These are phyloP conservation scores for Liolophura sinensis DNA, from an alignment of 1,140 invertebrate species.

Conservation along the genomic window DNA sequence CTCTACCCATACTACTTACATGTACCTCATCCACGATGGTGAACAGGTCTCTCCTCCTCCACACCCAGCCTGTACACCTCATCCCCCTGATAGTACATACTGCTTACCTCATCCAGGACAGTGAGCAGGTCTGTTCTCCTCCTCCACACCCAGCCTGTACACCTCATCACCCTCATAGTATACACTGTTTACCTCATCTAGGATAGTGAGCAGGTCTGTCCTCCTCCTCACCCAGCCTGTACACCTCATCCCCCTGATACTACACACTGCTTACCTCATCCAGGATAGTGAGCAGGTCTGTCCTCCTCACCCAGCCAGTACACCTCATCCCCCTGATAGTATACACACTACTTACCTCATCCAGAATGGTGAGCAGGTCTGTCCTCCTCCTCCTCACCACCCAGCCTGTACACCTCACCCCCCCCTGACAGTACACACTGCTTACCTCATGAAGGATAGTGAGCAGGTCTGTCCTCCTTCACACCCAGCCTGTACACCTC, in stretches of 20 bases:
- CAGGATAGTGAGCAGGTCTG: neutral
- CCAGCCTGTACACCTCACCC: neutral
- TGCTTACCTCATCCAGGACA: neutral
- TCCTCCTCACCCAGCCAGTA: neutral
- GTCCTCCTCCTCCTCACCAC: neutral
- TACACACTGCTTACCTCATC: neutral
- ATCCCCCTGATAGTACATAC: neutral
- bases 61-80: neutral
- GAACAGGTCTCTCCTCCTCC: neutral
- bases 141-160: too few relatives aligned
- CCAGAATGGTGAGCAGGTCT: too few relatives aligned
- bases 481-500: too few relatives aligned
- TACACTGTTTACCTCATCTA: too few relatives aligned
- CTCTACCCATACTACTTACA: too few relatives aligned
- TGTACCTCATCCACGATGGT: too few relatives aligned
- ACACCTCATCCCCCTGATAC: neutral
- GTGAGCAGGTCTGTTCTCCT: neutral
- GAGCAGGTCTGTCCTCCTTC: too few relatives aligned
- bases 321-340: neutral
- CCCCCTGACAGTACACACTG: neutral
- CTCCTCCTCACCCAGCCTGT: neutral
- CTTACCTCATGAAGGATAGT: neutral
- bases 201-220: too few relatives aligned
- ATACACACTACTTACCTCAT: neutral
- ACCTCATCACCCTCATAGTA: too few relatives aligned